These are phyloP conservation scores for Microctonus aethiopoides DNA, from an alignment of 2,888 invertebrate genomes.

Conservation along the genomic window DNA sequence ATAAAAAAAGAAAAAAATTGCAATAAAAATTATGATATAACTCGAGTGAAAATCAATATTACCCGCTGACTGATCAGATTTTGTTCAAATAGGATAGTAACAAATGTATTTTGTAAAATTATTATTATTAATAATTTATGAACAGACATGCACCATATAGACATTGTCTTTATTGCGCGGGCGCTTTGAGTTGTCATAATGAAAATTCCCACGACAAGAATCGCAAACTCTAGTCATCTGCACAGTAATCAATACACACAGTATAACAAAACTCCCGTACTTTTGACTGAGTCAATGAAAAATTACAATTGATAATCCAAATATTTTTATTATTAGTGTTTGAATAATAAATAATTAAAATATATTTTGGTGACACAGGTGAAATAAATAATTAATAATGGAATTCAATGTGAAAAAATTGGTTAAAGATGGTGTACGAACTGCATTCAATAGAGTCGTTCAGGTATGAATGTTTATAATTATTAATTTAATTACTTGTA, in stretches of 20 bases:
- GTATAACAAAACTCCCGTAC: neutral
- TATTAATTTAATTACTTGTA: too few species aligned
- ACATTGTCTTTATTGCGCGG: neutral
- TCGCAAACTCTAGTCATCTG: neutral
- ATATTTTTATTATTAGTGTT: too few species aligned
- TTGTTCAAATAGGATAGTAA: neutral
- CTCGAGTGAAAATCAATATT: neutral
- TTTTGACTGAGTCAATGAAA: neutral
- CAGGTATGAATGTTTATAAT: slow-evolving; percentile 73
- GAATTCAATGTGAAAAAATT: slow-evolving; percentile 89
- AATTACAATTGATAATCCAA: neutral
- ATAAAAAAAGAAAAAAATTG: too few species aligned
- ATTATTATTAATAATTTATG: too few species aligned
- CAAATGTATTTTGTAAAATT: neutral
- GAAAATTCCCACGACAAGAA: neutral
- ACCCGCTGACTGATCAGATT: too few species aligned
- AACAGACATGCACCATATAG: neutral
- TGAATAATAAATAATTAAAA: too few species aligned
- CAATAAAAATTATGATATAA: neutral
- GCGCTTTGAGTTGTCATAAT: neutral
- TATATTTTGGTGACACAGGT: too few species aligned
- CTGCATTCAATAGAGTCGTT: slow-evolving; percentile 83
- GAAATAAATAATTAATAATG: too few species aligned
- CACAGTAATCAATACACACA: neutral
- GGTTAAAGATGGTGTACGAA: slow-evolving; percentile 81